Conservation (phyloP, 2,797 vertebrate species). For the Emys orbicularis region DNA sequence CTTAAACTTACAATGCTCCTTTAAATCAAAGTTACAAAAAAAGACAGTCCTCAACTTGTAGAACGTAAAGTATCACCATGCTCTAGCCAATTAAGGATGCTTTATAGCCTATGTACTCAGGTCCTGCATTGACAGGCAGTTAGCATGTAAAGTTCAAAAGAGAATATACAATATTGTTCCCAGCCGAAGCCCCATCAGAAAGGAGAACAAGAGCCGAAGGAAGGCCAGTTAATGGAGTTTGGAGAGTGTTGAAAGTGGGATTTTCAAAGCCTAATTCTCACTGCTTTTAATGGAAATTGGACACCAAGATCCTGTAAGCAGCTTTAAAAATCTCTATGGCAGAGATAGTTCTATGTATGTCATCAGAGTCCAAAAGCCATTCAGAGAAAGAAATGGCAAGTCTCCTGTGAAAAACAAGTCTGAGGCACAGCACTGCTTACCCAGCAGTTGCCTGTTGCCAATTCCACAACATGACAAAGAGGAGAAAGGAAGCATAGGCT, state of each 20-base stretch:
- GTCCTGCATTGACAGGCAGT: rapidly evolving
- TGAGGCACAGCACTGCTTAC: background rate
- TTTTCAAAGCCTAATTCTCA: background rate
- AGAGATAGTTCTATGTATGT: background rate
- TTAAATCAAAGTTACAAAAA: background rate
- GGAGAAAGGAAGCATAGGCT: slow-evolving; percentile 61
- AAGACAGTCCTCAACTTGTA: background rate
- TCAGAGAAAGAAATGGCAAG: background rate
- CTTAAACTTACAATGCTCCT: background rate
- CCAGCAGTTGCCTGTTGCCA: slow-evolving; percentile 66
- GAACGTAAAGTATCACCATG: background rate
- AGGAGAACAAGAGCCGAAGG: background rate
- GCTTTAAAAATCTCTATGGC: rapidly evolving
- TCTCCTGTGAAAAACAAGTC: slow-evolving; percentile 29
- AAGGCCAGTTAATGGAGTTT: background rate
- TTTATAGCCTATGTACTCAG: background rate
- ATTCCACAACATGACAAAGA: slow-evolving; percentile 61
- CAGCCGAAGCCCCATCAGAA: background rate
- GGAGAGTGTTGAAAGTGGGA: background rate
- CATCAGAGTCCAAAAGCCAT: background rate
- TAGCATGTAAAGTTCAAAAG: background rate
- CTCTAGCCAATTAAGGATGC: background rate
- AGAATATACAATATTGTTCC: background rate
- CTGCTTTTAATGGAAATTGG: background rate
- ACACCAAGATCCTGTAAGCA: rapidly evolving